phyloP scores from a whole-genome alignment of 2,113 vertebrate species.

The Barnardius zonarius region DNA sequence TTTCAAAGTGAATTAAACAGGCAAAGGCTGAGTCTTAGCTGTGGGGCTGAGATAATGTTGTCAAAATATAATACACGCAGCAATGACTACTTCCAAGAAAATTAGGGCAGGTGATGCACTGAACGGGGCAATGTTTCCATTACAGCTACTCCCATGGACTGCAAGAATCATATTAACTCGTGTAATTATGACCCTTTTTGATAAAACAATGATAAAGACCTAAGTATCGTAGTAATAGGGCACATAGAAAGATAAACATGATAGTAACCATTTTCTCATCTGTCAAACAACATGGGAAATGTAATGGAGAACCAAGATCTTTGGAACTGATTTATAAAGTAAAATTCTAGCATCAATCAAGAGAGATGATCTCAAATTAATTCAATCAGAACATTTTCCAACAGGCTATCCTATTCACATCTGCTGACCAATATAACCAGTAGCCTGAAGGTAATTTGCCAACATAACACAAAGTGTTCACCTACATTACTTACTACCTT shows the following conservation, averaged over 20 bases:
- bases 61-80: not conserved
- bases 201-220: not conserved
- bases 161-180: not conserved
- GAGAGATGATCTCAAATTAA: not conserved
- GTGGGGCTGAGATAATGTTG: not conserved
- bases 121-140: not conserved
- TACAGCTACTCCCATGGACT: not conserved
- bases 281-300: not conserved
- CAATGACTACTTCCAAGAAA: not conserved
- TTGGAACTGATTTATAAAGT: not conserved
- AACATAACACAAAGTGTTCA: rapidly evolving
- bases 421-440: not conserved
- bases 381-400: not conserved
- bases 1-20: not conserved
- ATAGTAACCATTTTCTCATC: not conserved
- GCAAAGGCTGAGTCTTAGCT: not conserved
- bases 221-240: not conserved
- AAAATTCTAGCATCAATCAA: not conserved
- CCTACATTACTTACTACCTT: not conserved
- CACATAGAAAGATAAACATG: not conserved
- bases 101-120: not conserved
- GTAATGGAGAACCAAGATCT: not conserved
- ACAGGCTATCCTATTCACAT: not conserved
- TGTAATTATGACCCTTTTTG: not conserved
- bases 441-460: not conserved